Evolutionary conservation across 2,113 vertebrate species (phyloP), one percentile per base, ranked within the genome.

Genomic region (Corynorhinus townsendii): DNA sequence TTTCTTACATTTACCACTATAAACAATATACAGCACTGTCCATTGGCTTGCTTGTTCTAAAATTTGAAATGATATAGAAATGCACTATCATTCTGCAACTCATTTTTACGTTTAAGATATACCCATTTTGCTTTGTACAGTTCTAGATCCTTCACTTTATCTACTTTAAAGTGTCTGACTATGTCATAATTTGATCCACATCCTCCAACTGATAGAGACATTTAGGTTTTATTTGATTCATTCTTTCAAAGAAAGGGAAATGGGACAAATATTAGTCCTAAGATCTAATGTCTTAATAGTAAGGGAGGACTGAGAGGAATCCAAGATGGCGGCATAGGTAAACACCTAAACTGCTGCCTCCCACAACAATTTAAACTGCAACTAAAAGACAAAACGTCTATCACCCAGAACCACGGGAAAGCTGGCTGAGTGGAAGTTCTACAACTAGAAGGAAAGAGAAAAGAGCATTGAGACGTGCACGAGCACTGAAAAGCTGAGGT

Each of bases 41-140:
- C 35, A 66, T 17, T 73, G 5, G 33, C 40, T 62, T 52, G 24
- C 30, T 62, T 84, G 4, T 40, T 79, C 5, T 20, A 91, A 89
- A 91, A 83, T 66, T 30, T 52, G 7, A 96, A 89, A 69, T 75
- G n/a, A 71, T 43, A 89, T 3, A 92, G 11, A 96, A 92, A 43
- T 81, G 2, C 19, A 59, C 16, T 38, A 80, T 56, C 30, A 92
- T 38, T 89, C 89, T 85, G 20, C 47, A 81, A 92, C 49, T 73
- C 8, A 76, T 52, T 86, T 92, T 87, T 90, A 52, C n/a, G 11
- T 76, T 90, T 90, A 76, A 56, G 45, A 59, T 40, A 47, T 22
- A 81, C 14, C 10, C 2, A 56, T 90, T 86, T 73, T 49, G 10
- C 91, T 68, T 89, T 66, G 82, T 14, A 52, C 4, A 92, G 30